Evolutionary conservation across 2,113 vertebrate genomes (phyloP).

Genomic region (Setophaga coronata): DNA sequence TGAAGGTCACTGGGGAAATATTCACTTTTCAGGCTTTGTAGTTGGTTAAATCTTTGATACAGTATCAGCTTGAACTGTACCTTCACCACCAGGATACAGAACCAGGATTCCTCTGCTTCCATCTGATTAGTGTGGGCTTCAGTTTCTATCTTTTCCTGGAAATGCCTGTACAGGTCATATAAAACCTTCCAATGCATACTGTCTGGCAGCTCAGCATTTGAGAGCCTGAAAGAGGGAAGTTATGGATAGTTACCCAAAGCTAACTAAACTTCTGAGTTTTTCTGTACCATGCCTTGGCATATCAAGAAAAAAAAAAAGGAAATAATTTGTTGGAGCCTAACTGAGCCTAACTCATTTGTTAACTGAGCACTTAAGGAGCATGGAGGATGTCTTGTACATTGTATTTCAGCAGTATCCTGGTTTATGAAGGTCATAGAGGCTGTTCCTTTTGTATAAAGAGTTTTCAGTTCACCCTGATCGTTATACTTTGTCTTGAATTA

Average conservation of each 20-base stretch:
- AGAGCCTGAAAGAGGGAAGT: not conserved
- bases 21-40: not conserved
- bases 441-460: not conserved
- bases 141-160: not conserved
- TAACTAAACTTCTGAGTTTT: not conserved
- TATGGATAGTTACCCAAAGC: not conserved
- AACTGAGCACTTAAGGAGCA: fast-evolving
- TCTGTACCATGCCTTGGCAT: not conserved
- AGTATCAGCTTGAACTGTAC: not conserved
- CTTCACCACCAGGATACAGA: not conserved
- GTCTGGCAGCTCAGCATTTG: not conserved
- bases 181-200: fast-evolving
- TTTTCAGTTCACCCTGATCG: not conserved
- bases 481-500: not conserved
- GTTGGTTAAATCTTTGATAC: not conserved
- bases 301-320: no score
- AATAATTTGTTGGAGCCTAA: not conserved
- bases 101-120: not conserved
- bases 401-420: fast-evolving
- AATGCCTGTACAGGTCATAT: not conserved
- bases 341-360: not conserved
- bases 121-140: not conserved
- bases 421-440: not conserved
- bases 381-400: fast-evolving
- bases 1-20: not conserved